These are phyloP conservation scores for Calidris pygmaea DNA, from an alignment of 2,113 vertebrate species.

Conservation along the genomic window DNA sequence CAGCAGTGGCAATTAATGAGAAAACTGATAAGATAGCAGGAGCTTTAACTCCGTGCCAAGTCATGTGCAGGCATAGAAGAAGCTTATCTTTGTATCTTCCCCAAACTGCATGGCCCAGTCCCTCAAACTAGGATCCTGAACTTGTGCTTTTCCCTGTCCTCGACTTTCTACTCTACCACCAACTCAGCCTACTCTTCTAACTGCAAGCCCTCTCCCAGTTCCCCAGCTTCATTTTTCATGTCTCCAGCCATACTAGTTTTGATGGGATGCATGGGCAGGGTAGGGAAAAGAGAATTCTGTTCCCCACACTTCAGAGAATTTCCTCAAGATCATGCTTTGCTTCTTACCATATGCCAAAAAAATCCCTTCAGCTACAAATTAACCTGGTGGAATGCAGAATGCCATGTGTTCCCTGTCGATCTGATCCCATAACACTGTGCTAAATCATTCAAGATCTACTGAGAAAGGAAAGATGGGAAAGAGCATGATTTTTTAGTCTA, in stretches of 20 bases:
- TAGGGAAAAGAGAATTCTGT: not conserved
- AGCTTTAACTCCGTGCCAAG: not conserved
- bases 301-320: not conserved
- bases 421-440: not conserved
- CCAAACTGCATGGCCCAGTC: not conserved
- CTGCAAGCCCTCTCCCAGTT: not conserved
- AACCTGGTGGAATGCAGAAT: not conserved
- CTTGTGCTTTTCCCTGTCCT: not conserved
- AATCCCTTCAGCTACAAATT: not conserved
- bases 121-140: not conserved
- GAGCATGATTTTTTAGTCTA: not conserved
- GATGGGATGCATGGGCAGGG: not conserved
- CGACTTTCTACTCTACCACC: not conserved
- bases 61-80: not conserved
- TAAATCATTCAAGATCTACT: not conserved
- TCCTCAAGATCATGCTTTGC: not conserved
- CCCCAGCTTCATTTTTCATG: not conserved
- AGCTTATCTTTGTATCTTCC: not conserved
- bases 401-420: not conserved
- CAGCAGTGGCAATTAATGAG: not conserved
- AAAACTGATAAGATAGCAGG: not conserved
- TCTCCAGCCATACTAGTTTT: not conserved
- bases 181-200: not conserved
- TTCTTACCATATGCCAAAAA: not conserved
- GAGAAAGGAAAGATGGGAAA: not conserved